Evolutionary conservation across 2,888 invertebrate species (phyloP).

Genomic region (Eupelmus urozonus): DNA sequence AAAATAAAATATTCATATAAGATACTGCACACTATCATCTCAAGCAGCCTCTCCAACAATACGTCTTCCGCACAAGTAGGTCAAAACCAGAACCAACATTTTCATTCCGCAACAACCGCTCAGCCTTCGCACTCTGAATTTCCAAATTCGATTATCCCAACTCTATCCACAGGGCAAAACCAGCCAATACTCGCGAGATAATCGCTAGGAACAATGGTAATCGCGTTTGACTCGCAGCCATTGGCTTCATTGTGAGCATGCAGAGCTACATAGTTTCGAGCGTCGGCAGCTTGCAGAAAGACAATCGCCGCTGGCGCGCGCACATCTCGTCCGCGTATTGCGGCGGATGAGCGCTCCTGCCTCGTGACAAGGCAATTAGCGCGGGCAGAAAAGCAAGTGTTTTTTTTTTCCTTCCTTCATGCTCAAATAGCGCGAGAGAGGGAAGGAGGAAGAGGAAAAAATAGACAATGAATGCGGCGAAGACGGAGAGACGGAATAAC

Average conservation of each 20-base stretch:
- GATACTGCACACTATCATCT: neutral
- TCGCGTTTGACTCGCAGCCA: conserved; percentile 18
- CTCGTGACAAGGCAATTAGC: conserved; percentile 49
- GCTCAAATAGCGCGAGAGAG: no score
- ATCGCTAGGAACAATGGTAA: conserved; percentile 9
- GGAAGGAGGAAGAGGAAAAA: conserved; percentile 11
- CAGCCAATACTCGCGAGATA: no score
- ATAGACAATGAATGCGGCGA: conserved; percentile 22
- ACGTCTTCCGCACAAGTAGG: neutral
- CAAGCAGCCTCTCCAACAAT: neutral
- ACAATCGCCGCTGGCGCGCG: conserved; percentile 25
- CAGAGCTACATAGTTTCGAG: conserved; percentile 4
- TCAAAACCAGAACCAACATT: neutral
- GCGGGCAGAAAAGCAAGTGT: conserved; percentile 21
- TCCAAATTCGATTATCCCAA: neutral
- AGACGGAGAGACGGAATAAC: conserved; percentile 2
- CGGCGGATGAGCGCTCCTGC: neutral
- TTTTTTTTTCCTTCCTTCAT: conserved; percentile 8
- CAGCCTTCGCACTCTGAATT: no score
- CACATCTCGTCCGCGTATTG: conserved; percentile 12
- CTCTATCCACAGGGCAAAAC: no score
- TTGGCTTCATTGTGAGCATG: conserved; percentile 33
- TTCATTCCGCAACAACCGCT: neutral
- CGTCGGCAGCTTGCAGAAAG: conserved; percentile 11
- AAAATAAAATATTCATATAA: neutral